phyloP scores from a whole-genome alignment of 64 coral and sea anemone genomes.

The Dendronephthya gigantea region DNA sequence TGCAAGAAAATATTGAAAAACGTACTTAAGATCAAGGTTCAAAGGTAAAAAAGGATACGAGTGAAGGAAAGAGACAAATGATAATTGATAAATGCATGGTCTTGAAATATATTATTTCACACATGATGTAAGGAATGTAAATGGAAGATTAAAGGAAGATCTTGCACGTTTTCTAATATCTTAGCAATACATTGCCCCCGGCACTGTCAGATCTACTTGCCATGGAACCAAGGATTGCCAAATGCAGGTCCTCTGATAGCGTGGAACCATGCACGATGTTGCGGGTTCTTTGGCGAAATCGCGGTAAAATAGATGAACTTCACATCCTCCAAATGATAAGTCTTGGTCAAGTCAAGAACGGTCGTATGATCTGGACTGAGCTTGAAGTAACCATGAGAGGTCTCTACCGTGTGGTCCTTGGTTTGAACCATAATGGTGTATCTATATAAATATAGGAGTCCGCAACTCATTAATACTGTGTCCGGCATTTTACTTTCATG shows the following conservation, averaged over 20 bases:
- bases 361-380: background rate
- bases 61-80: too few relatives aligned
- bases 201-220: background rate
- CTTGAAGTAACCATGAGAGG: slow-evolving; percentile 2
- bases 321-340: background rate
- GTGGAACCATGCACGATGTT: background rate
- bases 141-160: too few relatives aligned
- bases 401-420: background rate
- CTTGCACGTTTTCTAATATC: background rate
- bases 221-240: background rate
- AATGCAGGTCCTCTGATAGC: background rate
- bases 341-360: background rate
- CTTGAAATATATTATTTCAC: too few relatives aligned
- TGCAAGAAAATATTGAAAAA: background rate
- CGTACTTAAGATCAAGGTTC: too few relatives aligned
- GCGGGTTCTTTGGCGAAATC: background rate
- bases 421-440: slow-evolving; percentile 4
- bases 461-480: too few relatives aligned
- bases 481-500: too few relatives aligned
- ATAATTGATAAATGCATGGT: too few relatives aligned
- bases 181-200: too few relatives aligned
- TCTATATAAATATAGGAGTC: background rate
- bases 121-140: too few relatives aligned
- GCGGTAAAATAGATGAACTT: slow-evolving; percentile 1
- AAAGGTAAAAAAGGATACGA: too few relatives aligned